Evolutionary conservation across 1,140 invertebrate genomes (phyloP).

Genomic region (Cherax destructor): DNA sequence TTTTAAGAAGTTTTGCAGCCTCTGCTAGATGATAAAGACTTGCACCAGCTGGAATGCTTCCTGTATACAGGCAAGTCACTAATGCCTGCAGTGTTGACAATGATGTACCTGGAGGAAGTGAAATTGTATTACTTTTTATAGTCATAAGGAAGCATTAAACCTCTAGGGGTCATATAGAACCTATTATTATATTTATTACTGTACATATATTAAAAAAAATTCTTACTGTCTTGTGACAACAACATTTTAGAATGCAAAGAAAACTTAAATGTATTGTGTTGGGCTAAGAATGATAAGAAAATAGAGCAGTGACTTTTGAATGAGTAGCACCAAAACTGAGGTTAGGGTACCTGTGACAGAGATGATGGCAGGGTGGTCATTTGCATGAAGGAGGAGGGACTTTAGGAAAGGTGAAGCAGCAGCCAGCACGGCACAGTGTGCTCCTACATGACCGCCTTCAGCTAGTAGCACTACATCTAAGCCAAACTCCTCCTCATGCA

Average conservation of each 20-base stretch:
- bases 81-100: constrained; percentile 46
- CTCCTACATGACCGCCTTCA: constrained; percentile 59
- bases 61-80: constrained; percentile 59
- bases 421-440: constrained; percentile 64
- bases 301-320: neutral
- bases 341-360: constrained; percentile 53
- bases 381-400: constrained; percentile 46
- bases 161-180: no score
- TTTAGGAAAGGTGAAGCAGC: constrained; percentile 61
- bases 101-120: constrained; percentile 36
- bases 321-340: neutral
- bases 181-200: no score
- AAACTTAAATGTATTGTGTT: no score
- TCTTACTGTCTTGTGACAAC: no score
- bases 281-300: no score
- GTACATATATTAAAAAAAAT: no score
- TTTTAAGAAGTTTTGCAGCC: constrained; percentile 42
- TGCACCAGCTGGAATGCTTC: constrained; percentile 46
- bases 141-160: no score
- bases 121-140: no score
- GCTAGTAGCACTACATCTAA: constrained; percentile 58
- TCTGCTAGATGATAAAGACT: constrained; percentile 44
- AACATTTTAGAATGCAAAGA: no score
- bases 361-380: constrained; percentile 60
- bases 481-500: constrained; percentile 63